phyloP scores from a whole-genome alignment of 2,888 invertebrate species.

The Orthosia gothica region DNA sequence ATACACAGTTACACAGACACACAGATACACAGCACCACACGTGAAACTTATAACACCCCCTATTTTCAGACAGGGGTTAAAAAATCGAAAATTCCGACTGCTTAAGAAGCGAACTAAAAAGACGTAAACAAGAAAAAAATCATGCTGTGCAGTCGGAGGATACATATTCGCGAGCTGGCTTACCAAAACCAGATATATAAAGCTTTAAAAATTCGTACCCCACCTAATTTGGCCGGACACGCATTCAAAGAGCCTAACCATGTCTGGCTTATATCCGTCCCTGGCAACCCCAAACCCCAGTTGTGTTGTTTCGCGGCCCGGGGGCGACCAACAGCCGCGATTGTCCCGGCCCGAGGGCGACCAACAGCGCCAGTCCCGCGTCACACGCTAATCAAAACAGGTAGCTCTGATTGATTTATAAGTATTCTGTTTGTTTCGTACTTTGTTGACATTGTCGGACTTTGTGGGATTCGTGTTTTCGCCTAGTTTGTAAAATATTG shows the following conservation, averaged over 20 bases:
- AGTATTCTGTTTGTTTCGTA: slow-evolving; percentile 18
- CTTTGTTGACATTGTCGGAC: background rate
- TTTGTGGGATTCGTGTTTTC: background rate
- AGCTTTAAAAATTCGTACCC: background rate
- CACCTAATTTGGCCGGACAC: background rate
- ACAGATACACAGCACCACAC: too few species aligned
- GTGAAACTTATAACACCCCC: too few species aligned
- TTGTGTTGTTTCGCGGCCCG: slow-evolving; percentile 27
- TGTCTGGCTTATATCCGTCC: too few species aligned
- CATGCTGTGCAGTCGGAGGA: too few species aligned
- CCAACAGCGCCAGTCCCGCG: slow-evolving; percentile 3
- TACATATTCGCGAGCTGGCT: too few species aligned
- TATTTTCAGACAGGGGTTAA: too few species aligned
- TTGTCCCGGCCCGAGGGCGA: slow-evolving; percentile 30
- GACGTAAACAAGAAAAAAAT: too few species aligned
- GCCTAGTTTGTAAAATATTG: background rate
- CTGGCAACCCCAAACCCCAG: slow-evolving; percentile 16
- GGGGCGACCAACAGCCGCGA: slow-evolving; percentile 16
- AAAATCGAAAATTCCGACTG: too few species aligned
- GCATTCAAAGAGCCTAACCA: background rate
- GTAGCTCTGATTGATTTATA: slow-evolving; percentile 40
- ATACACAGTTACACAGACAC: too few species aligned
- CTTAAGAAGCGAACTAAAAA: too few species aligned
- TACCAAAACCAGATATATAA: too few species aligned
- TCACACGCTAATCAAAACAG: slow-evolving; percentile 40